Conservation (phyloP, 2,888 invertebrate genomes). For the Platypus cylindrus region DNA sequence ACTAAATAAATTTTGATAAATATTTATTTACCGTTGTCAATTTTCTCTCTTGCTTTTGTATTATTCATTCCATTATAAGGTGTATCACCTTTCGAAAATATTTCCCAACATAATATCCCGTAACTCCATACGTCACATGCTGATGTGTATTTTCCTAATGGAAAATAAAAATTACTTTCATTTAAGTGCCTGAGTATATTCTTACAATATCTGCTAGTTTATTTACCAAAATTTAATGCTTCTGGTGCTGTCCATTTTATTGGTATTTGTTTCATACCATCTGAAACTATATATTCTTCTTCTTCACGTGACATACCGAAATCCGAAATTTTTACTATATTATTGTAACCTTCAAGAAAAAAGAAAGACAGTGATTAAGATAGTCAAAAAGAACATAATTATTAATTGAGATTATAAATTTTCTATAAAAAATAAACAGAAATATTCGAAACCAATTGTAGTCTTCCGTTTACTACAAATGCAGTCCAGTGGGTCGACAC, state of each 20-base stretch:
- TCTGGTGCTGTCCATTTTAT: conserved; percentile 99
- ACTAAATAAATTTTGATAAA: too few species aligned
- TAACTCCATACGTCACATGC: conserved; percentile 96
- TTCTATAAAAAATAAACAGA: neutral
- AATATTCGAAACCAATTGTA: too few species aligned
- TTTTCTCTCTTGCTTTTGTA: conserved; percentile 84
- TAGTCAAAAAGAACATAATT: neutral
- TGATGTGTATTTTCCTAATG: conserved; percentile 80
- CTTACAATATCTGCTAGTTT: too few species aligned
- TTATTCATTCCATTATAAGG: conserved; percentile 92
- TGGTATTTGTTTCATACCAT: conserved; percentile 96
- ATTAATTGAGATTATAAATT: neutral
- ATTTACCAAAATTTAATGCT: conserved; percentile 89
- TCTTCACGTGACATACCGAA: conserved; percentile 97
- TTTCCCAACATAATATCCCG: conserved; percentile 93
- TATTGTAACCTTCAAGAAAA: conserved; percentile 48
- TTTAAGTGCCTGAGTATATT: too few species aligned
- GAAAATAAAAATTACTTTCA: conserved; percentile 5
- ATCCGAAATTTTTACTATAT: conserved; percentile 91
- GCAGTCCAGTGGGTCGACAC: too few species aligned
- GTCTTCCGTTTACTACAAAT: too few species aligned
- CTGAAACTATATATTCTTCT: conserved; percentile 92
- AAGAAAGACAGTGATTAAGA: too few species aligned
- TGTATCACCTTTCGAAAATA: conserved; percentile 85
- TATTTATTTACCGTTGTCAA: conserved; percentile 63